Conservation (phyloP, 2,113 vertebrate genomes). For the Equus quagga region DNA sequence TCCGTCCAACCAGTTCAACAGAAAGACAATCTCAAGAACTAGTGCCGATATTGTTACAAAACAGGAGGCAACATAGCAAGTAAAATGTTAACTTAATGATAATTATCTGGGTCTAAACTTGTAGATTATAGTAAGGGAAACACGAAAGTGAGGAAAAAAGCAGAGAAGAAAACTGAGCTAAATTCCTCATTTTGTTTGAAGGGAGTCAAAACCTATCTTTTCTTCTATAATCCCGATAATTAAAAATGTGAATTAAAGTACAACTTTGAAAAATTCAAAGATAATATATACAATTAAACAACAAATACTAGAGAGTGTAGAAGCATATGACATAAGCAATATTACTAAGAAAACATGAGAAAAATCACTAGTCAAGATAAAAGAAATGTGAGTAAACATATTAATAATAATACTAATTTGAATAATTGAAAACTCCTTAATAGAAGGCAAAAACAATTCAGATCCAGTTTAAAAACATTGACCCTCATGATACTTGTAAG, state of each 20-base stretch:
- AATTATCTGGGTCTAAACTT: not conserved
- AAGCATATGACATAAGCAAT: not conserved
- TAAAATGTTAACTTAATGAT: not conserved
- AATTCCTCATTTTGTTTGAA: not conserved
- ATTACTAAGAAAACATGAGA: not conserved
- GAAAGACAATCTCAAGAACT: not conserved
- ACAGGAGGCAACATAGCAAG: not conserved
- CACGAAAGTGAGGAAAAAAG: not conserved
- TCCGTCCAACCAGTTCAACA: not conserved
- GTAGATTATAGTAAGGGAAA: not conserved
- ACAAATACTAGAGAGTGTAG: not conserved
- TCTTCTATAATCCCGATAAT: not conserved
- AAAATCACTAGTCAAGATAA: conserved; percentile 14
- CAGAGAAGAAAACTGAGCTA: not conserved
- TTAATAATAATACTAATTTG: not conserved
- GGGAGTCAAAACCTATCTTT: not conserved
- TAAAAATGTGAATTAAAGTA: conserved; percentile 19
- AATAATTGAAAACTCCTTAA: not conserved
- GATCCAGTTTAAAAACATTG: conserved; percentile 21
- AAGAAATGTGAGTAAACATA: not conserved
- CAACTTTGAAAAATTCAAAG: not conserved
- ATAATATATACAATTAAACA: not conserved
- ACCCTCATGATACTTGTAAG: not conserved
- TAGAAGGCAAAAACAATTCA: conserved; percentile 7
- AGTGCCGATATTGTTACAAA: not conserved